Evolutionary conservation across 2,113 vertebrate genomes (phyloP).

Genomic region (Etia nguti): DNA sequence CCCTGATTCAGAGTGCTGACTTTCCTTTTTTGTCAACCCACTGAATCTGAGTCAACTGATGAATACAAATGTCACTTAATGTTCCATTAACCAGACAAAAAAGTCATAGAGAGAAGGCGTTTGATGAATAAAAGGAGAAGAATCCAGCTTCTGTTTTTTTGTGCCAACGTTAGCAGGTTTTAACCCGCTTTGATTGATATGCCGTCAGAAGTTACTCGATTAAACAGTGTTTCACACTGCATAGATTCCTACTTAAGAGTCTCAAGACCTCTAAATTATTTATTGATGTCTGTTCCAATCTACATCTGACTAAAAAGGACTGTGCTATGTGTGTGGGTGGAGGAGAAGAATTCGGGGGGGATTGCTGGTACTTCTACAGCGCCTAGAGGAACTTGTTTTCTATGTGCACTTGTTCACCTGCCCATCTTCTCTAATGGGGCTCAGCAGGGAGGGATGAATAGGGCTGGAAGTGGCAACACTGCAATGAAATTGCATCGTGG

Average conservation of each 20-base stretch:
- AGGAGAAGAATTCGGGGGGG: neutral
- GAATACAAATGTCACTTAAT: conserved; percentile 64
- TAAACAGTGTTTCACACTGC: conserved; percentile 82
- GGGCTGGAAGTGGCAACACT: conserved; percentile 47
- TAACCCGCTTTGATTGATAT: conserved; percentile 71
- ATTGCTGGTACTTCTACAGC: conserved; percentile 51
- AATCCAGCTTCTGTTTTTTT: conserved; percentile 37
- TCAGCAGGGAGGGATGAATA: conserved; percentile 68
- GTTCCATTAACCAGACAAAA: conserved; percentile 47
- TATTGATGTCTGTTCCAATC: conserved; percentile 95
- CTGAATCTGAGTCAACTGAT: conserved; percentile 57
- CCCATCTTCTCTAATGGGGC: conserved; percentile 73
- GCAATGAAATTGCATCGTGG: conserved; percentile 52
- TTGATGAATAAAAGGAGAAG: conserved; percentile 13
- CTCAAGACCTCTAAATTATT: conserved; percentile 90
- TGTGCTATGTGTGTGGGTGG: conserved; percentile 22
- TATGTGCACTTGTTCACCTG: conserved; percentile 80
- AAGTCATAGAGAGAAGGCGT: neutral
- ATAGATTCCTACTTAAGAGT: conserved; percentile 94
- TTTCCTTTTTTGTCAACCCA: neutral
- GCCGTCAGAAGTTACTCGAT: conserved; percentile 79
- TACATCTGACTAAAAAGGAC: conserved; percentile 75
- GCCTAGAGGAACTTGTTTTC: conserved; percentile 86
- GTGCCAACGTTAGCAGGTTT: conserved; percentile 72
- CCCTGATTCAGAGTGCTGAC: conserved; percentile 14